Percentiles rank a stretch among this genome's conserved stretches.
Evolutionary conservation across 2,113 vertebrate species (phyloP).

Genomic region (Forbesichthys papilliferus): DNA sequence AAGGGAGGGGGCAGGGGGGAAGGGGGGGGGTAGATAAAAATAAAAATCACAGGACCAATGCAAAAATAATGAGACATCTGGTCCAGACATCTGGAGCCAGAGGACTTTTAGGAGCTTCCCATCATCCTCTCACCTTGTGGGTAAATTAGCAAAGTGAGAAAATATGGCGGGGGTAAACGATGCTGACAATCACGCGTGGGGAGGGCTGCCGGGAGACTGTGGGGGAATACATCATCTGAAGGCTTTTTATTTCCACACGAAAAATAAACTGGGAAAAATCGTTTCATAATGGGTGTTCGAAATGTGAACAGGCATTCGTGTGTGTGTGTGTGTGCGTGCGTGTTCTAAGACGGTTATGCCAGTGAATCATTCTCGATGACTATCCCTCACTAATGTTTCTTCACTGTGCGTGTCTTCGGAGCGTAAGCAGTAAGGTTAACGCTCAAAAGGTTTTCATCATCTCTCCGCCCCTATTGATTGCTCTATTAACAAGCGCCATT

Average conservation of each 20-base stretch:
- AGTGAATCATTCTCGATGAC: no score
- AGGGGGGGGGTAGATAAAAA: constrained; percentile 55
- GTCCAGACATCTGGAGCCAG: constrained; percentile 77
- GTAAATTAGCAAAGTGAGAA: constrained; percentile 79
- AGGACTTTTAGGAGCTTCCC: constrained; percentile 71
- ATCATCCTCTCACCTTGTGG: constrained; percentile 76
- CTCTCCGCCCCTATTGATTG: no score
- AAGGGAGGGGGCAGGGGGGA: background rate
- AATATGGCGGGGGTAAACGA: constrained; percentile 78
- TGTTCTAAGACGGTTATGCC: background rate
- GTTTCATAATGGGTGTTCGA: background rate
- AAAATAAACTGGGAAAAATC: constrained; percentile 16
- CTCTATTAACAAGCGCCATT: no score
- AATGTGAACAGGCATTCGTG: background rate
- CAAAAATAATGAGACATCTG: constrained; percentile 79
- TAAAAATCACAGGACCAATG: constrained; percentile 66
- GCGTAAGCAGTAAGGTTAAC: no score
- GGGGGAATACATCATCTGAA: constrained; percentile 54
- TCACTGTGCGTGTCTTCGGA: background rate
- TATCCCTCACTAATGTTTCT: constrained; percentile 4
- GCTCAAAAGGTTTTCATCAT: background rate
- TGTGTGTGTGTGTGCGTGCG: background rate
- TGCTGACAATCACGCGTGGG: constrained; percentile 74
- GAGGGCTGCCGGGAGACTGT: constrained; percentile 55
- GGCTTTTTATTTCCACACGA: constrained; percentile 28